Percentiles rank a stretch among this genome's conserved stretches.
Conservation (phyloP, 2,113 vertebrate genomes). For the Lepus europaeus region DNA sequence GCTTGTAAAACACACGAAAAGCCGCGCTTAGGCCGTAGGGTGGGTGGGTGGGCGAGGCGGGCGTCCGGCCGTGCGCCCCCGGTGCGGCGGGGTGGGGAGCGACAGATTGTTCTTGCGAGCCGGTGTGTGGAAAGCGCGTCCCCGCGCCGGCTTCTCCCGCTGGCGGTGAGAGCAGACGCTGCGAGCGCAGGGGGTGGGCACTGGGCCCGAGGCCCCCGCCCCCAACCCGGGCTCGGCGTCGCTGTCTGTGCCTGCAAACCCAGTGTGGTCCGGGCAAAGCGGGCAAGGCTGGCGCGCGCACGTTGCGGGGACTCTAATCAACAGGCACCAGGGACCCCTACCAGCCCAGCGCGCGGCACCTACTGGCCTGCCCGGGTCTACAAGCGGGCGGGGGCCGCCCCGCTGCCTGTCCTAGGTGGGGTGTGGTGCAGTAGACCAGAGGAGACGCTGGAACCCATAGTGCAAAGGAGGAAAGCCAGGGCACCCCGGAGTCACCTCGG, state of each 20-base stretch:
- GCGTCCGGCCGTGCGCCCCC: background rate
- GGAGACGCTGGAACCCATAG: slow-evolving; percentile 30
- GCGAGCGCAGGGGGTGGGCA: slow-evolving; percentile 24
- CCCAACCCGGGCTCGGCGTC: background rate
- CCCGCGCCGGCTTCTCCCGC: background rate
- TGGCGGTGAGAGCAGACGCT: slow-evolving; percentile 48
- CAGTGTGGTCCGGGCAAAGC: background rate
- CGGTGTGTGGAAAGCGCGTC: slow-evolving; percentile 46
- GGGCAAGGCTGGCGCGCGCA: background rate
- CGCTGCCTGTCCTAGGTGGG: background rate
- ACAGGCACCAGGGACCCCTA: slow-evolving; percentile 70
- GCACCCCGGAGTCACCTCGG: background rate
- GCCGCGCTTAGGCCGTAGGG: slow-evolving; percentile 27
- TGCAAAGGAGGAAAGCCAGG: background rate
- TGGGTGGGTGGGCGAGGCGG: background rate
- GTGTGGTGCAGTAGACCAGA: slow-evolving; percentile 39
- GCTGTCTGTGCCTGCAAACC: background rate
- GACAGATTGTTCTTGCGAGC: slow-evolving; percentile 34
- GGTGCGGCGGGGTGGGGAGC: background rate
- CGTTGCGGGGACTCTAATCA: slow-evolving; percentile 60
- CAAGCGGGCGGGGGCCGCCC: background rate
- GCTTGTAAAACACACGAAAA: slow-evolving; percentile 8
- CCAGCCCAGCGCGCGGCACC: slow-evolving; percentile 46
- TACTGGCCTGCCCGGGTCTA: background rate
- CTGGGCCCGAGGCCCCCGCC: slow-evolving; percentile 26